These are phyloP conservation scores for Acheta domesticus DNA, from an alignment of 2,888 invertebrate genomes.

Conservation along the genomic window DNA sequence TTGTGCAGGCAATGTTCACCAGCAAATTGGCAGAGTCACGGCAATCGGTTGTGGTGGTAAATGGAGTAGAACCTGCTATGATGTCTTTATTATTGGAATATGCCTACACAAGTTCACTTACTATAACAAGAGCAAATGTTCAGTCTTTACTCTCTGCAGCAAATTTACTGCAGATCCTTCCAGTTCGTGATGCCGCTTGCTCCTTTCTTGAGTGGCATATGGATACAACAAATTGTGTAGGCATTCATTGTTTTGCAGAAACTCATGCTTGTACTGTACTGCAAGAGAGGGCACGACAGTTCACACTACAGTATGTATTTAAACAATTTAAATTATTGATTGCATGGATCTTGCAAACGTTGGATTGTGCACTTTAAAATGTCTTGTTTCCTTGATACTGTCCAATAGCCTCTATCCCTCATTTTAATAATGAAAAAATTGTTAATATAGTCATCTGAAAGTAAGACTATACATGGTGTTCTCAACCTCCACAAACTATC, in stretches of 20 bases:
- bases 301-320: conserved; percentile 44
- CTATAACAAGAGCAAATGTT: conserved; percentile 48
- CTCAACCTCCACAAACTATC: no score
- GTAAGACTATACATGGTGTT: no score
- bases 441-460: no score
- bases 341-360: not conserved
- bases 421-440: no score
- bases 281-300: conserved; percentile 48
- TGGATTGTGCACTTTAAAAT: no score
- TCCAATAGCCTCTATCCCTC: no score
- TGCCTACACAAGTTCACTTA: conserved; percentile 48
- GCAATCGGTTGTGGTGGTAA: conserved; percentile 46
- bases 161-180: conserved; percentile 47
- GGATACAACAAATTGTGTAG: conserved; percentile 51
- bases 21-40: conserved; percentile 48
- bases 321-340: not conserved
- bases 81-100: conserved; percentile 48
- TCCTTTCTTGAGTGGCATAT: conserved; percentile 48
- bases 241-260: conserved; percentile 53
- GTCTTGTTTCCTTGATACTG: no score
- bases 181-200: conserved; percentile 49
- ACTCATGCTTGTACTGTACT: conserved; percentile 50
- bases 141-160: conserved; percentile 49
- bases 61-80: conserved; percentile 48
- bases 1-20: conserved; percentile 47